Conservation (phyloP, 2,888 invertebrate species). For the Drosophila nr. perissopoda region DNA sequence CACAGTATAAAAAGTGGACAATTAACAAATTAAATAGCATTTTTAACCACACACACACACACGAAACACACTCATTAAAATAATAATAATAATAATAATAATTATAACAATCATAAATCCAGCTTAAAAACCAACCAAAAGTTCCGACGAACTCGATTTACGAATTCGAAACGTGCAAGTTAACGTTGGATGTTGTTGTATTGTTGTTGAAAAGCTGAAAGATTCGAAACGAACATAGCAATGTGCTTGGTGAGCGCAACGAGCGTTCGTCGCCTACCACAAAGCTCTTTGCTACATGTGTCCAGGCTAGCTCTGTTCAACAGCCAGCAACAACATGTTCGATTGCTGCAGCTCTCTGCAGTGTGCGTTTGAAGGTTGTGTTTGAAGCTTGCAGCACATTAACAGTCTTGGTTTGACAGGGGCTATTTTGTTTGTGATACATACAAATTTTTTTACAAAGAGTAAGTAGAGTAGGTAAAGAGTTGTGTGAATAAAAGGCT, state of each 20-base stretch:
- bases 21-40: constrained; percentile 6
- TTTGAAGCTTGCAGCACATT: not conserved
- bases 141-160: not conserved
- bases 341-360: not conserved
- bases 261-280: not conserved
- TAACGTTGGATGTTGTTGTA: not conserved
- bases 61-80: not conserved
- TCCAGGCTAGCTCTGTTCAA: not conserved
- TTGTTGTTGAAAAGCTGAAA: not conserved
- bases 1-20: constrained; percentile 17
- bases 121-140: not conserved
- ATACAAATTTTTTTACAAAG: not conserved
- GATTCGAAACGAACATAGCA: not conserved
- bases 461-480: not conserved
- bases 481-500: not conserved
- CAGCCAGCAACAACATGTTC: not conserved
- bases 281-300: not conserved
- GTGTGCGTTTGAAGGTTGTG: not conserved
- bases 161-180: not conserved
- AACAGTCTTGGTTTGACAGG: not conserved
- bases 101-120: not conserved
- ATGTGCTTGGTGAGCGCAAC: no score
- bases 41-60: not conserved
- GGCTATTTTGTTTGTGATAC: not conserved
- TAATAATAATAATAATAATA: not conserved